Conservation (phyloP, 2,113 vertebrate genomes). For the Poeciliopsis turrubarensis region DNA sequence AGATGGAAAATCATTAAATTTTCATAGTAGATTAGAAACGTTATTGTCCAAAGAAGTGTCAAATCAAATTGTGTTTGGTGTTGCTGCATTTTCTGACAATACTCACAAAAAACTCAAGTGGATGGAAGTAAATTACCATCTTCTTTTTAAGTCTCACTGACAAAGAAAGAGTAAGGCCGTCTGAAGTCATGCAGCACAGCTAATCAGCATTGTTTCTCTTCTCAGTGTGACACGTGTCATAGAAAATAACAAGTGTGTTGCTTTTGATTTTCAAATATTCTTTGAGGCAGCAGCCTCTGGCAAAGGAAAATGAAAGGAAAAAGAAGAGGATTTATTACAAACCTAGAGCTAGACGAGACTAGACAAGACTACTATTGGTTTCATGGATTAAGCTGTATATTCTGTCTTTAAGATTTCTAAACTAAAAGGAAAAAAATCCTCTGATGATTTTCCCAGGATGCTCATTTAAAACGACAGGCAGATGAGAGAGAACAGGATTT, state of each 20-base stretch:
- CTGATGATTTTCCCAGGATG: slow-evolving; percentile 54
- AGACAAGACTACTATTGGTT: slow-evolving; percentile 27
- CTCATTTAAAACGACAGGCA: slow-evolving; percentile 61
- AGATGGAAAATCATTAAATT: not conserved
- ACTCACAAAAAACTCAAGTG: not conserved
- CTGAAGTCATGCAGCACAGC: slow-evolving; percentile 23
- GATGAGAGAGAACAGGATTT: slow-evolving; percentile 62
- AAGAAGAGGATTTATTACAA: slow-evolving; percentile 27
- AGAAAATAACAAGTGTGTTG: slow-evolving; percentile 52
- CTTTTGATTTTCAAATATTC: slow-evolving; percentile 54
- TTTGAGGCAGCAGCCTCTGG: slow-evolving; percentile 40
- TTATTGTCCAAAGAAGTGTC: not conserved
- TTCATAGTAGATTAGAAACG: not conserved
- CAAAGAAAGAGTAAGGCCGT: slow-evolving; percentile 29
- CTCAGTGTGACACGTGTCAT: slow-evolving; percentile 39
- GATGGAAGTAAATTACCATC: slow-evolving; percentile 3
- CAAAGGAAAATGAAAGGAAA: slow-evolving; percentile 13
- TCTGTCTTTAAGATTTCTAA: slow-evolving; percentile 29
- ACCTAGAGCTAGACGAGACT: slow-evolving; percentile 22
- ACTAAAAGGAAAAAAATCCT: slow-evolving; percentile 15
- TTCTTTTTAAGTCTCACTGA: not conserved
- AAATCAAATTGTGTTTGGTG: not conserved
- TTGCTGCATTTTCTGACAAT: not conserved
- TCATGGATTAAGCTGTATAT: slow-evolving; percentile 47
- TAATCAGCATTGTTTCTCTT: slow-evolving; percentile 37